Percentiles rank a stretch among this genome's conserved stretches.
phyloP scores from a whole-genome alignment of 2,888 invertebrate genomes.

The Chrysomela aeneicollis region DNA sequence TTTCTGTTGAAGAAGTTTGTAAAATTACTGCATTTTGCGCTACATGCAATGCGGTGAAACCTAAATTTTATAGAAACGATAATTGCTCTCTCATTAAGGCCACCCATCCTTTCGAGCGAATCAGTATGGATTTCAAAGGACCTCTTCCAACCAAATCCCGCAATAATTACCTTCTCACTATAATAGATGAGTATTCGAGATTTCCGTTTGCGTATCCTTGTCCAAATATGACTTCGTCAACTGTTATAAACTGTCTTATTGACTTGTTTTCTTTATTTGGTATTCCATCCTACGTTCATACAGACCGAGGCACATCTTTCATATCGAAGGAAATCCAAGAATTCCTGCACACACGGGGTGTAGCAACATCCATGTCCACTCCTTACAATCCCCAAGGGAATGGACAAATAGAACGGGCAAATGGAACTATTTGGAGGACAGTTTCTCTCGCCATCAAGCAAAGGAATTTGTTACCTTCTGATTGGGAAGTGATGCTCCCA shows the following conservation, averaged over 20 bases:
- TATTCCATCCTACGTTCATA: slow-evolving; percentile 20
- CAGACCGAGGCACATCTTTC: slow-evolving; percentile 16
- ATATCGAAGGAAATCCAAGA: slow-evolving; percentile 14
- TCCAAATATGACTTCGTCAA: too few species aligned
- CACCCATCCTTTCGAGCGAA: too few species aligned
- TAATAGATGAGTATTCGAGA: slow-evolving; percentile 23
- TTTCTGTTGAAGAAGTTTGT: slow-evolving; percentile 3
- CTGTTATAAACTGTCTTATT: too few species aligned
- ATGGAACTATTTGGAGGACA: slow-evolving; percentile 21
- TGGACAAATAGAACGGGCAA: slow-evolving; percentile 10
- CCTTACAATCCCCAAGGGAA: slow-evolving; percentile 17
- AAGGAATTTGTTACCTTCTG: too few species aligned
- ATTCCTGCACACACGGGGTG: slow-evolving; percentile 6
- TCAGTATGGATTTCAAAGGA: too few species aligned
- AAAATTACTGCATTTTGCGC: slow-evolving; percentile 5
- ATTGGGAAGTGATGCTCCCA: too few species aligned
- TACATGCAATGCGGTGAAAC: slow-evolving; percentile 2
- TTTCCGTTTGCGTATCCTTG: too few species aligned
- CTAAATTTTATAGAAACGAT: background rate
- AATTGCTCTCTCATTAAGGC: too few species aligned
- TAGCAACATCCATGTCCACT: slow-evolving; percentile 21
- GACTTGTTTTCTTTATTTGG: too few species aligned
- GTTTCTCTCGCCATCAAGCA: too few species aligned
- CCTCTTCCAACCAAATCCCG: background rate
- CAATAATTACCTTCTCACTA: slow-evolving; percentile 19